Conservation (phyloP, 2,888 invertebrate species). For the Patella caerulea region DNA sequence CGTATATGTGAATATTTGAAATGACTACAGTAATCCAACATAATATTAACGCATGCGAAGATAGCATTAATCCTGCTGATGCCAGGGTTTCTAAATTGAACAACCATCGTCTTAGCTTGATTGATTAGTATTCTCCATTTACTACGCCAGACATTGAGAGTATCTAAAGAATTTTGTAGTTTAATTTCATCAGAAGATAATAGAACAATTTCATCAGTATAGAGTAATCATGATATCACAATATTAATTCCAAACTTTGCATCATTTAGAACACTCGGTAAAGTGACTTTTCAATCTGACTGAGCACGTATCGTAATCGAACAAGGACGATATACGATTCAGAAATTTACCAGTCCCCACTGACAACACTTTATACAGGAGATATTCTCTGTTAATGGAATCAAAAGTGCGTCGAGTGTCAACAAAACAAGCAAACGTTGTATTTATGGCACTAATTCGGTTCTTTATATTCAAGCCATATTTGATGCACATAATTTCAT, state of each 20-base stretch:
- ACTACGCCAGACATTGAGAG: too few species aligned
- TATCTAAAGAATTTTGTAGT: neutral
- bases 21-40: neutral
- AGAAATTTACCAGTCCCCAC: neutral
- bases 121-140: neutral
- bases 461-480: too few species aligned
- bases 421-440: too few species aligned
- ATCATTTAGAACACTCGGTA: neutral
- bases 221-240: neutral
- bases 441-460: too few species aligned
- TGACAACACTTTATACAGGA: neutral
- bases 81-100: neutral
- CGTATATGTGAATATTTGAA: neutral
- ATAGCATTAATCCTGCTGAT: neutral
- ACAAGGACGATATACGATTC: neutral
- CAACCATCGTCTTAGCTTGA: neutral
- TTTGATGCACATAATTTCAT: constrained; percentile 8
- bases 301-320: neutral
- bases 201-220: neutral
- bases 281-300: neutral
- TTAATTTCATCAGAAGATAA: neutral
- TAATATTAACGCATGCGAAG: neutral
- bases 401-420: neutral
- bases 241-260: neutral
- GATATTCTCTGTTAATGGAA: neutral